These are phyloP conservation scores for Microctonus brassicae DNA, from an alignment of 2,888 invertebrate species.

Conservation along the genomic window DNA sequence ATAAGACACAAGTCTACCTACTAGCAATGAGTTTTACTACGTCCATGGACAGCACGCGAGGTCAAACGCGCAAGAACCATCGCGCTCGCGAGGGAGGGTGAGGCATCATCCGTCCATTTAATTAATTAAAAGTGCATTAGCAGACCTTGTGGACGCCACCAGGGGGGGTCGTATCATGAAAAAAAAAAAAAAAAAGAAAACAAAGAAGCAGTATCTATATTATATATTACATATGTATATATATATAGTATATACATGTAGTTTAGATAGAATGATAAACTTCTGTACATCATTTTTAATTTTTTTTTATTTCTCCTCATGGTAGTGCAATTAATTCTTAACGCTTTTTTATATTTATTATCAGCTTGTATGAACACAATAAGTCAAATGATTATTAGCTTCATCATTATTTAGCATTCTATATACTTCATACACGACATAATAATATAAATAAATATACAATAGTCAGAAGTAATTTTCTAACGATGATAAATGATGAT, in stretches of 20 bases:
- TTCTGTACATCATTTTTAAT: neutral
- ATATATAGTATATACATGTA: neutral
- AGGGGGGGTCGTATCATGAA: constrained; percentile 7
- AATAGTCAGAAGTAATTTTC: neutral
- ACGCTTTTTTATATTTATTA: neutral
- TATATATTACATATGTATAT: neutral
- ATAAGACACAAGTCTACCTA: constrained; percentile 11
- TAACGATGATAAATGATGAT: neutral
- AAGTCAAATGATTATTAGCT: neutral
- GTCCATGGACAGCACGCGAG: constrained; percentile 67
- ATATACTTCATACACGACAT: too few species aligned
- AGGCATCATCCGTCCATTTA: constrained; percentile 66
- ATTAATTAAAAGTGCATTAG: constrained; percentile 71
- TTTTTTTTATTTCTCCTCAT: neutral
- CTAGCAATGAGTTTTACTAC: constrained; percentile 65
- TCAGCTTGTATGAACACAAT: neutral
- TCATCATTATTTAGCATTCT: neutral
- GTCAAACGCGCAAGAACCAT: constrained; percentile 50
- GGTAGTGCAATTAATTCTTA: neutral
- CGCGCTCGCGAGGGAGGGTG: constrained; percentile 39
- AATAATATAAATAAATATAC: neutral
- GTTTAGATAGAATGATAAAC: constrained; percentile 5
- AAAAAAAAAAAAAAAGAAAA: constrained; percentile 18
- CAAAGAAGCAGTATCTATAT: too few species aligned
- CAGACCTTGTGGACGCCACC: constrained; percentile 42